Evolutionary conservation across 2,888 invertebrate species (phyloP), one percentile per base, ranked within the genome.

Genomic region (Epinotia demarniana): DNA sequence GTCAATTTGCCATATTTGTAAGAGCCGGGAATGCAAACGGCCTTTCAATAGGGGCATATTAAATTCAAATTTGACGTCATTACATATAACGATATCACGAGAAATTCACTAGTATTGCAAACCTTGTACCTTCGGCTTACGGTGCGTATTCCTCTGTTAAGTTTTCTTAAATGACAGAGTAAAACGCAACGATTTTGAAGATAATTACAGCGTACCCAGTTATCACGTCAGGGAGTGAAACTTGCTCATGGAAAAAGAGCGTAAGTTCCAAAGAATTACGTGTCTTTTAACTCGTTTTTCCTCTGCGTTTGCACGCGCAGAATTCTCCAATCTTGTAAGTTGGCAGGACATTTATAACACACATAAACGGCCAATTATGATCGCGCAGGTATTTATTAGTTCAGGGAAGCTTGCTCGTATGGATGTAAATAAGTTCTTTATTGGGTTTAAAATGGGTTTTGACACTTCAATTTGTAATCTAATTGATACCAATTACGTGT

Each of bases 1-100:
- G 70, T 75, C 75, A 75, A 75, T 75, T 75, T 75, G 70, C 75
- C 75, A 71, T 75, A 75, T 75, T 75, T 23, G 74, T 75, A 43
- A 71, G 70, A 64, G 11, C 46, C 70, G 53, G 6, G 75, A 75
- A 75, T 71, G 64, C 64, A 71, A 75, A 75, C 71, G 53, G 60
- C 43, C 64, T 60, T 57, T 60, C 75, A 64, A 75, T 75, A 66
- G 39, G 60, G 46, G 63, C 63, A n/a, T 61, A 75, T 75, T 75
- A 75, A 66, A 75, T 75, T 71, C 70, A 75, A 75, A 75, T 75
- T 75, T 71, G n/a, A 66, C 53, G 49, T 66, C 58, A 71, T 70
- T 70, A 60, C 27, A 39, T 12, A 53, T 39, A 39, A 58, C 23
- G 27, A 64, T 60, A 60, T 53, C 16, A 57, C 39, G 18, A 13